Percentiles rank a stretch among this genome's conserved stretches.
These are phyloP conservation scores for Saturnia pavonia DNA, from an alignment of 2,888 invertebrate genomes.

Conservation along the genomic window DNA sequence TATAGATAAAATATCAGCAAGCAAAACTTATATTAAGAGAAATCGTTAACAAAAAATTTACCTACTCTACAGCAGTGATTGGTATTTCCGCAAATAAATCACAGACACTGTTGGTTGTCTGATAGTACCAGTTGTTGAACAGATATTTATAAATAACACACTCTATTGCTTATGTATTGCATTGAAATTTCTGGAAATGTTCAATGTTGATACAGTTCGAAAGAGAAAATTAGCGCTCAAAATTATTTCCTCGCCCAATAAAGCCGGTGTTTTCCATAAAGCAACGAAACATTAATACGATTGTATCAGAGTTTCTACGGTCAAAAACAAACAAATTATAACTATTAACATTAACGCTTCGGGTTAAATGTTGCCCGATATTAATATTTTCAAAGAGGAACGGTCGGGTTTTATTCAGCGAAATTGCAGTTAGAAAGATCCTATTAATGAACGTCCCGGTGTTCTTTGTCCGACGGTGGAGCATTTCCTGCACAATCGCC, in stretches of 20 bases:
- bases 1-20: neutral
- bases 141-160: conserved; percentile 6
- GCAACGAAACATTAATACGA: conserved; percentile 28
- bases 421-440: conserved; percentile 80
- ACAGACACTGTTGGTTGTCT: conserved; percentile 3
- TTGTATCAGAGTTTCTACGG: conserved; percentile 28
- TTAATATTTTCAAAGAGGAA: conserved; percentile 73
- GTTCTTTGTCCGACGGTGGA: conserved; percentile 70
- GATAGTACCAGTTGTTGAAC: neutral
- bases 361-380: conserved; percentile 69
- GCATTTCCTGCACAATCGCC: conserved; percentile 78
- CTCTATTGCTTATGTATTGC: neutral
- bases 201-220: neutral
- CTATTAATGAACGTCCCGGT: conserved; percentile 79
- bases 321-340: conserved; percentile 67
- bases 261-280: conserved; percentile 11
- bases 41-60: conserved; percentile 5
- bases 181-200: neutral
- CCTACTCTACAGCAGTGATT: neutral
- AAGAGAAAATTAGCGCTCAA: neutral
- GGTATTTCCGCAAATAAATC: conserved; percentile 11
- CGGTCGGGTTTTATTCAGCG: conserved; percentile 70
- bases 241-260: conserved; percentile 4
- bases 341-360: conserved; percentile 69
- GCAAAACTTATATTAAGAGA: neutral